These are phyloP conservation scores for Salminus brasiliensis DNA, from an alignment of 2,113 vertebrate genomes.

Conservation along the genomic window DNA sequence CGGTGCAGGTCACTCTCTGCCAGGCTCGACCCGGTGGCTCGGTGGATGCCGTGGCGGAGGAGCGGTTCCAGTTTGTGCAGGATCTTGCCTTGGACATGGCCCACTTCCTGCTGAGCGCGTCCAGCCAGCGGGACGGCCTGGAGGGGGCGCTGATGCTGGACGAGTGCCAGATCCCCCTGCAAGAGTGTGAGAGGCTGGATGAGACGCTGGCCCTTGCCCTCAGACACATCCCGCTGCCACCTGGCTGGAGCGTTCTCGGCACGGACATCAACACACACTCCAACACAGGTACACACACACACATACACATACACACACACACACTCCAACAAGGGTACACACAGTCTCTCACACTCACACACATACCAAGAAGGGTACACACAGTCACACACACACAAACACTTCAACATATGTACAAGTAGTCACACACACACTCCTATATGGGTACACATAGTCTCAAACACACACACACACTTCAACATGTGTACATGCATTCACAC, in stretches of 20 bases:
- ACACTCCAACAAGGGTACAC: too few species aligned
- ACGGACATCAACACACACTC: slow-evolving; percentile 47
- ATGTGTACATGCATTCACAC: background rate
- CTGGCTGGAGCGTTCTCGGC: slow-evolving; percentile 80
- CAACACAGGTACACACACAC: background rate
- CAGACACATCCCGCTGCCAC: slow-evolving; percentile 78
- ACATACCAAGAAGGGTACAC: too few species aligned
- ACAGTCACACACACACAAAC: too few species aligned
- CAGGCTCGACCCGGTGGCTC: slow-evolving; percentile 78
- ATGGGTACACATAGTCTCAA: background rate
- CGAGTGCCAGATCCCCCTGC: slow-evolving; percentile 72
- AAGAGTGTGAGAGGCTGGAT: slow-evolving; percentile 81
- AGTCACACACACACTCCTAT: background rate
- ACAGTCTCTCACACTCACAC: background rate
- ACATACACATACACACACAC: background rate
- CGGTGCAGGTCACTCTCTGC: slow-evolving; percentile 85
- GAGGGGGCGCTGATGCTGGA: slow-evolving; percentile 83
- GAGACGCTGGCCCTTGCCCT: slow-evolving; percentile 82
- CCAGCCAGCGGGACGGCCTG: slow-evolving; percentile 77
- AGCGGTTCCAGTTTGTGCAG: slow-evolving; percentile 83
- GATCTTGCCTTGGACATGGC: slow-evolving; percentile 86
- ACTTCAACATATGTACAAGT: too few species aligned
- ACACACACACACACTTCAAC: background rate
- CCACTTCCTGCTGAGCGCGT: slow-evolving; percentile 80
- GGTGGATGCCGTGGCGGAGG: slow-evolving; percentile 78